Evolutionary conservation across 92 coral and sea anemone genomes (phyloP).

Genomic region (Parazoanthus darwini): DNA sequence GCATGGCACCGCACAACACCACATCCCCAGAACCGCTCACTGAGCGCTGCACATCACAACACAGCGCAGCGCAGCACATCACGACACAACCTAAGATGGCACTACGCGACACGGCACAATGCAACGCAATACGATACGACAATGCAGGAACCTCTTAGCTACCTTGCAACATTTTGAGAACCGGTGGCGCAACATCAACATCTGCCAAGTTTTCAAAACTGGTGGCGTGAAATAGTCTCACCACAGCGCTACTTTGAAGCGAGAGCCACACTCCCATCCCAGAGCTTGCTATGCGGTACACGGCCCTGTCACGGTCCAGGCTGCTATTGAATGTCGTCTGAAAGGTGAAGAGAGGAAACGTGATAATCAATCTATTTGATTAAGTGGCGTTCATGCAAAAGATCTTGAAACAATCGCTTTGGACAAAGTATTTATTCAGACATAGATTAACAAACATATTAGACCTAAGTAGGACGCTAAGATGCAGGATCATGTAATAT

Average conservation of each 20-base stretch:
- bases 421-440: neutral
- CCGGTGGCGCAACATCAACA: conserved; percentile 94
- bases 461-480: too few relatives aligned
- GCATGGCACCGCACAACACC: too few relatives aligned
- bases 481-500: neutral
- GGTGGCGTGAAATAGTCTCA: conserved; percentile 89
- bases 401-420: too few relatives aligned
- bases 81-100: too few relatives aligned
- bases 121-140: neutral
- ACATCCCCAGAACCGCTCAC: too few relatives aligned
- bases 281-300: conserved; percentile 95
- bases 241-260: conserved; percentile 85
- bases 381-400: neutral
- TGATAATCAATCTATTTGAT: neutral
- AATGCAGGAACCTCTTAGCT: neutral
- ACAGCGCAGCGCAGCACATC: too few relatives aligned
- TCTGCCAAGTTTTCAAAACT: conserved; percentile 93
- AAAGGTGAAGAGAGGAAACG: neutral
- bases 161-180: conserved; percentile 98
- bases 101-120: too few relatives aligned
- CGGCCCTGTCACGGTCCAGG: conserved; percentile 83
- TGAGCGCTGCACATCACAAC: too few relatives aligned
- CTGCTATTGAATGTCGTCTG: conserved; percentile 93
- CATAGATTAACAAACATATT: too few relatives aligned
- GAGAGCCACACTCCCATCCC: conserved; percentile 99